Conservation (phyloP, 2,888 invertebrate genomes). For the Mythimna lalbum region DNA sequence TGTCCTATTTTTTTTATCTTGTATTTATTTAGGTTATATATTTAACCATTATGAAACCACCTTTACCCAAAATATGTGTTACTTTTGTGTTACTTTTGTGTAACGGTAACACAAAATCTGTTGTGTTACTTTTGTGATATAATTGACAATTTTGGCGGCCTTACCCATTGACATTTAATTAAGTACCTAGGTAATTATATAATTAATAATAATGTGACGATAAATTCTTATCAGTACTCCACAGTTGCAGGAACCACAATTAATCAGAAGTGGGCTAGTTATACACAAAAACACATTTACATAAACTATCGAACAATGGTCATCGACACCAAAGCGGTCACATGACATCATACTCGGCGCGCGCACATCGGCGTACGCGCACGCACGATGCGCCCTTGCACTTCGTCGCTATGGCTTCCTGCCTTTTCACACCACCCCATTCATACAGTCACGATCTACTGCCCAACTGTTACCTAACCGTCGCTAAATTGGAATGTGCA, state of each 20-base stretch:
- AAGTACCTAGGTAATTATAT: background rate
- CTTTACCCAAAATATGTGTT: too few species aligned
- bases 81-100: too few species aligned
- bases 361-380: constrained; percentile 46
- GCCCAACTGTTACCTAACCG: constrained; percentile 72
- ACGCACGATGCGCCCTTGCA: constrained; percentile 79
- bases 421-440: constrained; percentile 81
- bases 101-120: too few species aligned
- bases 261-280: constrained; percentile 32
- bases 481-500: constrained; percentile 70
- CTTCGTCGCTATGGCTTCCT: constrained; percentile 78
- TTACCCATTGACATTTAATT: constrained; percentile 2
- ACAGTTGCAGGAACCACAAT: constrained; percentile 11
- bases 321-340: constrained; percentile 58
- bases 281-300: constrained; percentile 40
- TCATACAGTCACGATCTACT: constrained; percentile 79
- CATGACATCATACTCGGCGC: constrained; percentile 63
- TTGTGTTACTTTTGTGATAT: too few species aligned
- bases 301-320: constrained; percentile 54
- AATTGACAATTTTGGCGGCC: too few species aligned
- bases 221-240: constrained; percentile 8
- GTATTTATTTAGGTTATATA: too few species aligned
- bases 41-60: too few species aligned
- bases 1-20: too few species aligned
- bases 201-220: constrained; percentile 3